Evolutionary conservation across 2,797 vertebrate genomes (phyloP).

Genomic region (Leuciscus waleckii): DNA sequence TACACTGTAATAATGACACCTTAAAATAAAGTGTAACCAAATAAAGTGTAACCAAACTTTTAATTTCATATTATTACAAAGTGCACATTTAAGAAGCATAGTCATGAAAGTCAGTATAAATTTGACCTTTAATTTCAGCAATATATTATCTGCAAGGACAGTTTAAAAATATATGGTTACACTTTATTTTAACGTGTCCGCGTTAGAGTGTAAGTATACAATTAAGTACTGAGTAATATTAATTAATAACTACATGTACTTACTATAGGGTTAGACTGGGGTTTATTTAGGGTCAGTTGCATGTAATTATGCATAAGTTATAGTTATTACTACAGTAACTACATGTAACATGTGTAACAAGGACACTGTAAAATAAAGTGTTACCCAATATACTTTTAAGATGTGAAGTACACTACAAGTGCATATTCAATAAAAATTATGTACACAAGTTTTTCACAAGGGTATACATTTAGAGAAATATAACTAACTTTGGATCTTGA

Average conservation of each 20-base stretch:
- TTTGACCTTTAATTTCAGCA: background rate
- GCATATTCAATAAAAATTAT: background rate
- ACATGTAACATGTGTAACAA: too few species aligned
- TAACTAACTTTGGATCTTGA: background rate
- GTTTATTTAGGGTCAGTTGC: too few species aligned
- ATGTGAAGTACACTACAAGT: background rate
- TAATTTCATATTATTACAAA: background rate
- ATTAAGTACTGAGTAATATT: too few species aligned
- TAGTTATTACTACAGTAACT: too few species aligned
- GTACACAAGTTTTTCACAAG: background rate
- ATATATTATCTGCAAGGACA: background rate
- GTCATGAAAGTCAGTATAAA: background rate
- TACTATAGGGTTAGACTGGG: too few species aligned
- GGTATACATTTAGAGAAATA: background rate
- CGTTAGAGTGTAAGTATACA: too few species aligned
- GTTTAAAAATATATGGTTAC: background rate
- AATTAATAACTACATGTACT: too few species aligned
- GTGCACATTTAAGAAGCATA: background rate
- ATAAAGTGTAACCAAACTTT: background rate
- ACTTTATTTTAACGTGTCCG: too few species aligned
- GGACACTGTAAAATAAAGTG: too few species aligned
- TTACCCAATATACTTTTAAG: background rate
- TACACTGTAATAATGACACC: too few species aligned
- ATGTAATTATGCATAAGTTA: too few species aligned
- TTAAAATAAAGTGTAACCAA: too few species aligned